Percentiles rank a stretch among this genome's conserved stretches.
Conservation (phyloP, 1,140 invertebrate genomes). For the Drosophila navojoa region DNA sequence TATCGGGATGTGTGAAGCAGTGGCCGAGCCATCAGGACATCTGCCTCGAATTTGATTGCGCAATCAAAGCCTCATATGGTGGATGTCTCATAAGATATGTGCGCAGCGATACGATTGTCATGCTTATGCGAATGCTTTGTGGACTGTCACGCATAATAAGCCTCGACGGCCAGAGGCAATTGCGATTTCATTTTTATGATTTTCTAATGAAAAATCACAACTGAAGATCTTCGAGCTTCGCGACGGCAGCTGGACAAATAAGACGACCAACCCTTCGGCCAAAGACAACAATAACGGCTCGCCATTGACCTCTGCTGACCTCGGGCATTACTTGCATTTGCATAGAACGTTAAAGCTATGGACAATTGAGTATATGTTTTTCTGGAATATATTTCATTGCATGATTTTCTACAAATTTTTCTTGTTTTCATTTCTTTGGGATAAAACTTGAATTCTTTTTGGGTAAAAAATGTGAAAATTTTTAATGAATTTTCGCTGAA, state of each 20-base stretch:
- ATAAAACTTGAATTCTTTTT: slow-evolving; percentile 66
- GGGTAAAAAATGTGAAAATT: slow-evolving; percentile 50
- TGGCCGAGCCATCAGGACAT: slow-evolving; percentile 30
- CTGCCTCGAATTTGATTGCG: slow-evolving; percentile 46
- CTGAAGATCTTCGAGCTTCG: slow-evolving; percentile 57
- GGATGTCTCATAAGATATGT: slow-evolving; percentile 42
- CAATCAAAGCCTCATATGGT: slow-evolving; percentile 18
- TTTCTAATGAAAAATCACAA: slow-evolving; percentile 76
- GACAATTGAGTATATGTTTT: slow-evolving; percentile 28
- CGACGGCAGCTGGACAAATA: slow-evolving; percentile 70
- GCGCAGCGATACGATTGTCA: slow-evolving; percentile 60
- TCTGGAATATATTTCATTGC: slow-evolving; percentile 24
- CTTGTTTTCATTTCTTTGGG: slow-evolving; percentile 4
- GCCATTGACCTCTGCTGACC: slow-evolving; percentile 72
- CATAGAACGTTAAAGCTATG: slow-evolving; percentile 46
- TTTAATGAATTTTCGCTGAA: slow-evolving; percentile 60
- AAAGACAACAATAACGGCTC: slow-evolving; percentile 40
- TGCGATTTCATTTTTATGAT: slow-evolving; percentile 76
- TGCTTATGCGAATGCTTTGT: slow-evolving; percentile 43
- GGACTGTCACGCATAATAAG: slow-evolving; percentile 75
- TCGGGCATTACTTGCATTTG: slow-evolving; percentile 63
- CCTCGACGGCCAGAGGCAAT: slow-evolving; percentile 30
- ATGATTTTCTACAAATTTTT: slow-evolving; percentile 47
- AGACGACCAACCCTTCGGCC: slow-evolving; percentile 71
- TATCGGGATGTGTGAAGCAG: slow-evolving; percentile 32